Evolutionary conservation across 2,797 vertebrate genomes (phyloP).

Genomic region (Huso huso): DNA sequence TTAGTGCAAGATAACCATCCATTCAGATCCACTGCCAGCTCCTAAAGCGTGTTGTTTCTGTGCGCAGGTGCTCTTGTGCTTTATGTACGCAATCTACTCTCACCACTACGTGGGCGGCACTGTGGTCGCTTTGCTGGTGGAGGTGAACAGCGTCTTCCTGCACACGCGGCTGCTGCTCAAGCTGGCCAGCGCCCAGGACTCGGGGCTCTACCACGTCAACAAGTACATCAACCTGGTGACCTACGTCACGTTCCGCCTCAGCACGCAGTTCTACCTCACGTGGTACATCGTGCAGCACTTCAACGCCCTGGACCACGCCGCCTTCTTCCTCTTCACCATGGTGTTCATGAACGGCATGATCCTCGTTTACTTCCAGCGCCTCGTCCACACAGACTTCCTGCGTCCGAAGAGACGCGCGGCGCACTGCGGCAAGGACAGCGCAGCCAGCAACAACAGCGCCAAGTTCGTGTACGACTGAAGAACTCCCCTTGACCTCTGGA

Average conservation of each 20-base stretch:
- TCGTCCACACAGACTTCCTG: slow-evolving; percentile 77
- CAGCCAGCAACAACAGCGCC: slow-evolving; percentile 35
- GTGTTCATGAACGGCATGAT: slow-evolving; percentile 76
- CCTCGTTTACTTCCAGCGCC: slow-evolving; percentile 75
- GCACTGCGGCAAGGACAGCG: slow-evolving; percentile 42
- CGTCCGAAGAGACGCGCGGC: slow-evolving; percentile 24
- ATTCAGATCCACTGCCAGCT: background rate
- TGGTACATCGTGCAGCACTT: slow-evolving; percentile 64
- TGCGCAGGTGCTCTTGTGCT: slow-evolving; percentile 54
- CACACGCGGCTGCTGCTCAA: slow-evolving; percentile 81
- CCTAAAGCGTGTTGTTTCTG: background rate
- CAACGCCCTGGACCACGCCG: slow-evolving; percentile 54
- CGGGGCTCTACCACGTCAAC: slow-evolving; percentile 62
- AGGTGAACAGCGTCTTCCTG: slow-evolving; percentile 86
- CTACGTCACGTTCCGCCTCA: slow-evolving; percentile 75
- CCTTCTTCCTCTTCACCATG: slow-evolving; percentile 58
- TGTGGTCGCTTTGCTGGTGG: slow-evolving; percentile 73
- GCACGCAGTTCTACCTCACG: slow-evolving; percentile 79
- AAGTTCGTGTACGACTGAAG: slow-evolving; percentile 61
- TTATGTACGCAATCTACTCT: slow-evolving; percentile 58
- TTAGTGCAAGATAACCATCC: too few relatives aligned
- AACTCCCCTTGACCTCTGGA: background rate
- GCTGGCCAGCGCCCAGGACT: slow-evolving; percentile 61
- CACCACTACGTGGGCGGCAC: slow-evolving; percentile 69
- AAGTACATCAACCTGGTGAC: slow-evolving; percentile 73